A percentile compares a stretch with the other conserved stretches of the same genome.
Conservation (phyloP, 2,113 vertebrate species). For the Boleophthalmus pectinirostris region DNA sequence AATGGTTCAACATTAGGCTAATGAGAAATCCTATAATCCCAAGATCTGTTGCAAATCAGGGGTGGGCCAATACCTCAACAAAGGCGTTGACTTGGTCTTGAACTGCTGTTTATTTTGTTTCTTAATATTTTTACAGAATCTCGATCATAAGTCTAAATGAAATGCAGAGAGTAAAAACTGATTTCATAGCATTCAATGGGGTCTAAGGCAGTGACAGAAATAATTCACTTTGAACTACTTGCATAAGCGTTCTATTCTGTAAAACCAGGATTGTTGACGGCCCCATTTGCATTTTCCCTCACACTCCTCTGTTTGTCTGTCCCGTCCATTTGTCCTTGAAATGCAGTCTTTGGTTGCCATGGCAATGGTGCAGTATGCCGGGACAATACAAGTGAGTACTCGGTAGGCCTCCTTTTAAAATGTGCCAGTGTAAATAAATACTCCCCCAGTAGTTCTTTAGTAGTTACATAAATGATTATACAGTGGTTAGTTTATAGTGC, state of each 20-base stretch:
- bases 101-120: background rate
- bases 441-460: background rate
- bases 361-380: constrained; percentile 4
- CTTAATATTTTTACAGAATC: no score
- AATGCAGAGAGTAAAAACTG: background rate
- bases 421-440: background rate
- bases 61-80: no score
- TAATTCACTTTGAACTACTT: background rate
- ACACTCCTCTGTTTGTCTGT: background rate
- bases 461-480: background rate
- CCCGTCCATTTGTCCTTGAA: constrained; percentile 8
- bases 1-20: no score
- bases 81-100: background rate
- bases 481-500: no score
- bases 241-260: background rate
- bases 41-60: no score
- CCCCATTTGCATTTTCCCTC: background rate
- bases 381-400: constrained; percentile 1
- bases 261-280: background rate
- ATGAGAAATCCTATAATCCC: no score
- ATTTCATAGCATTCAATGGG: background rate
- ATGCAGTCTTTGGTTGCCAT: constrained; percentile 7
- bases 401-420: constrained; percentile 8
- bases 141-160: background rate
- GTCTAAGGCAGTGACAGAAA: background rate